Evolutionary conservation across 1,140 invertebrate species (phyloP).

Genomic region (Leptestheria dahalacensis): DNA sequence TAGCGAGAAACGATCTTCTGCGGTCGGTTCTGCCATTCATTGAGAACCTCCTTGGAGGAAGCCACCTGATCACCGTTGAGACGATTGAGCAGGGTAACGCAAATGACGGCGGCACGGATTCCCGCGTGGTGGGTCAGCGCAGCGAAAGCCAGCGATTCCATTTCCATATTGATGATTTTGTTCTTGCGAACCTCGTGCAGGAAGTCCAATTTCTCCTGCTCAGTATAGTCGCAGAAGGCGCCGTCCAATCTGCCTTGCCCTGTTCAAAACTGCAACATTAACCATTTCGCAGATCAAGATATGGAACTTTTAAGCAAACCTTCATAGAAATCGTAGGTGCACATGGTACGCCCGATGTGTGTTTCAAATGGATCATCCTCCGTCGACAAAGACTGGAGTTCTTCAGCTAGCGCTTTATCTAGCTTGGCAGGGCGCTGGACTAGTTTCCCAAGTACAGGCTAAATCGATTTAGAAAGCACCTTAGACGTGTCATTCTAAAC

Average conservation of each 20-base stretch:
- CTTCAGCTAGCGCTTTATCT: constrained; percentile 58
- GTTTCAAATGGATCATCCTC: constrained; percentile 68
- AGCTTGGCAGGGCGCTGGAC: constrained; percentile 64
- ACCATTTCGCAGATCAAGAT: neutral
- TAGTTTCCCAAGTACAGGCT: constrained; percentile 78
- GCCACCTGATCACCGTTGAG: constrained; percentile 85
- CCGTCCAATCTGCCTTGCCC: constrained; percentile 86
- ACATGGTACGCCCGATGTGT: constrained; percentile 81
- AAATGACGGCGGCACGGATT: constrained; percentile 80
- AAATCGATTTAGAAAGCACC: constrained; percentile 22
- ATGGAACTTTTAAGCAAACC: constrained; percentile 36
- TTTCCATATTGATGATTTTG: constrained; percentile 92
- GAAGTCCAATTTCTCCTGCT: constrained; percentile 78
- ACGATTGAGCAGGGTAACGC: constrained; percentile 83
- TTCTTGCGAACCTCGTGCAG: constrained; percentile 54
- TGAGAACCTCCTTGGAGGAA: constrained; percentile 70
- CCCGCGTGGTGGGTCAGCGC: constrained; percentile 88
- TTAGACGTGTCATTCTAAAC: neutral
- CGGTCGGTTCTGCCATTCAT: constrained; percentile 85
- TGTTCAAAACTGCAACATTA: constrained; percentile 21
- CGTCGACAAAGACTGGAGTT: constrained; percentile 52
- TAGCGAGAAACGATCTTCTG: constrained; percentile 73
- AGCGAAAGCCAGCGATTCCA: constrained; percentile 87
- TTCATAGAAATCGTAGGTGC: constrained; percentile 95
- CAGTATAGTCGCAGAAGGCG: constrained; percentile 86